These are phyloP conservation scores for Saturnia pavonia DNA, from an alignment of 2,888 invertebrate species.

Conservation along the genomic window DNA sequence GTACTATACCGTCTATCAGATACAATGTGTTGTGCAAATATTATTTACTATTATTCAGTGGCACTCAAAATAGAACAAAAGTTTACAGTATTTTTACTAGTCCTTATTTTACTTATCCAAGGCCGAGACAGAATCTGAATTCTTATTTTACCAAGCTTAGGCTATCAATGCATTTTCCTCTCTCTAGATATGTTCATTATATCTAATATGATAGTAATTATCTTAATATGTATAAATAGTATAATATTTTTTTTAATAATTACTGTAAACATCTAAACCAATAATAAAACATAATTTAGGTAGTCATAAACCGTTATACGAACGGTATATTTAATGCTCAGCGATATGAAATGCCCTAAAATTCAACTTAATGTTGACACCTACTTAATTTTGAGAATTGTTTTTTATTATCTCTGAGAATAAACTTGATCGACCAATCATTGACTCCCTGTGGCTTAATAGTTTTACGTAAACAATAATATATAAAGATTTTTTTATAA, in stretches of 20 bases:
- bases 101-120: no score
- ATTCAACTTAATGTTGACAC: constrained; percentile 12
- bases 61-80: background rate
- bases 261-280: background rate
- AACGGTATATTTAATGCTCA: background rate
- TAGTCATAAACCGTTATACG: background rate
- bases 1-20: background rate
- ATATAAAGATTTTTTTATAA: background rate
- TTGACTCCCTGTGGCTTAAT: constrained; percentile 14
- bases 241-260: background rate
- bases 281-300: background rate
- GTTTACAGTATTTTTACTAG: no score
- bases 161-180: background rate
- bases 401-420: constrained; percentile 11
- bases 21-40: background rate
- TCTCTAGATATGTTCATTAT: background rate
- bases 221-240: no score
- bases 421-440: constrained; percentile 9
- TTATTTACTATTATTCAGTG: background rate
- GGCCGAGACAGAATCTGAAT: background rate
- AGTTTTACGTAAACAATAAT: constrained; percentile 1
- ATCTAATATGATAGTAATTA: no score
- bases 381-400: constrained; percentile 10
- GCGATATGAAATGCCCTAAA: constrained; percentile 7
- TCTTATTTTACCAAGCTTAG: background rate